Percentiles rank a stretch among this genome's conserved stretches.
Conservation (phyloP, 2,797 vertebrate species). For the Manis javanica region DNA sequence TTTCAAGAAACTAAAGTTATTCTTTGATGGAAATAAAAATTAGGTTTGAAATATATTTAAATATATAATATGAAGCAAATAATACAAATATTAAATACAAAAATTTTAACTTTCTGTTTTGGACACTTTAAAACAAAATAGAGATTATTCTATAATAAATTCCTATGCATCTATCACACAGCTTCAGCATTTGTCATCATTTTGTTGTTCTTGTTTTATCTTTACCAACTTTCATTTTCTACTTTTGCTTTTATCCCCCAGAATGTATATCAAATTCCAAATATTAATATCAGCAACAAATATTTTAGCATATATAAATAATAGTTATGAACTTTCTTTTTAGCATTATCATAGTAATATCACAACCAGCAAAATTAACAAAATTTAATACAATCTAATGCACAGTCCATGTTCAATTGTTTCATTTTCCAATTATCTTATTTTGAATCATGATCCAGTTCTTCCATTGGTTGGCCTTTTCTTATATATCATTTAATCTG, state of each 20-base stretch:
- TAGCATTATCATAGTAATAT: not conserved
- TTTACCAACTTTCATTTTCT: not conserved
- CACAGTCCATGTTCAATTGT: not conserved
- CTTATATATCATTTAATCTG: not conserved
- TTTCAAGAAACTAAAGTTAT: not conserved
- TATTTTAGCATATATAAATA: not conserved
- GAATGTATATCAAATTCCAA: not conserved
- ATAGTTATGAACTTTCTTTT: not conserved
- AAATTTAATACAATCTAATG: not conserved
- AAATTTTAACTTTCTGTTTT: not conserved
- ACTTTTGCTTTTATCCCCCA: not conserved
- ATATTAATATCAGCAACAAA: not conserved
- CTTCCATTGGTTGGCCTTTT: not conserved
- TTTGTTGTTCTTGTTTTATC: not conserved
- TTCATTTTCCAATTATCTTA: not conserved
- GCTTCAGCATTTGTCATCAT: not conserved
- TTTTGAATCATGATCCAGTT: not conserved
- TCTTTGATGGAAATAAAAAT: not conserved
- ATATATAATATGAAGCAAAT: not conserved
- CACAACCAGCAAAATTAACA: not conserved
- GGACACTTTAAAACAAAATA: not conserved
- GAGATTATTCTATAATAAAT: not conserved
- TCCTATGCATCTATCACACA: not conserved
- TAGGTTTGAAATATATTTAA: not conserved
- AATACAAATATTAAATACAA: not conserved